Percentiles rank a stretch among this genome's conserved stretches.
Conservation (phyloP, 2,113 vertebrate species). For the Zosterops lateralis region DNA sequence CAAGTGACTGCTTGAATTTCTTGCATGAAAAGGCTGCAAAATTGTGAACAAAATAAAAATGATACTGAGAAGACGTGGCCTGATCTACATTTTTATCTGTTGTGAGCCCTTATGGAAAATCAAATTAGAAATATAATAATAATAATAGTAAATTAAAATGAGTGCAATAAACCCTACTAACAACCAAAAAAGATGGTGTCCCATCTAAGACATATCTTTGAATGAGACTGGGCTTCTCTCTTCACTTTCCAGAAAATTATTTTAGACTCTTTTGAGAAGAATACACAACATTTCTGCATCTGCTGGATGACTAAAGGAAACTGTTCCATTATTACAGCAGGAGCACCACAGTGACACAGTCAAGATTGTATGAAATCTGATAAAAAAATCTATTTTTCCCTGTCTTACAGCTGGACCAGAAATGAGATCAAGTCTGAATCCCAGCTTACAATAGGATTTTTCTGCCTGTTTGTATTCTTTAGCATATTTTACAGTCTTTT, state of each 20-base stretch:
- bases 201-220: background rate
- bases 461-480: background rate
- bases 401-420: slow-evolving; percentile 58
- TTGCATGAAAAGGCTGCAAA: background rate
- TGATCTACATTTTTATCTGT: background rate
- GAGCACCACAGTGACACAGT: slow-evolving; percentile 34
- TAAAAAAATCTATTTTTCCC: slow-evolving; percentile 30
- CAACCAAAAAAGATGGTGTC: rapidly evolving
- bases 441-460: background rate
- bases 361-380: slow-evolving; percentile 31
- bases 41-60: background rate
- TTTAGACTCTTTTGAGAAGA: slow-evolving; percentile 26
- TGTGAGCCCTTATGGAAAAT: background rate
- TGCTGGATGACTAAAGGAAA: slow-evolving; percentile 58
- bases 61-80: background rate
- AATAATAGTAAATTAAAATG: no score
- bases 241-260: slow-evolving; percentile 41
- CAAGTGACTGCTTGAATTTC: background rate
- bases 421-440: slow-evolving; percentile 44
- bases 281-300: slow-evolving; percentile 23
- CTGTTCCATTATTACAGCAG: slow-evolving; percentile 35
- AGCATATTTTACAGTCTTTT: slow-evolving; percentile 3
- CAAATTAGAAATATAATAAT: background rate
- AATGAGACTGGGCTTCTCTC: background rate
- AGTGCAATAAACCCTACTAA: background rate